phyloP scores from a whole-genome alignment of 2,797 vertebrate genomes.

The Phalloptychus januarius region DNA sequence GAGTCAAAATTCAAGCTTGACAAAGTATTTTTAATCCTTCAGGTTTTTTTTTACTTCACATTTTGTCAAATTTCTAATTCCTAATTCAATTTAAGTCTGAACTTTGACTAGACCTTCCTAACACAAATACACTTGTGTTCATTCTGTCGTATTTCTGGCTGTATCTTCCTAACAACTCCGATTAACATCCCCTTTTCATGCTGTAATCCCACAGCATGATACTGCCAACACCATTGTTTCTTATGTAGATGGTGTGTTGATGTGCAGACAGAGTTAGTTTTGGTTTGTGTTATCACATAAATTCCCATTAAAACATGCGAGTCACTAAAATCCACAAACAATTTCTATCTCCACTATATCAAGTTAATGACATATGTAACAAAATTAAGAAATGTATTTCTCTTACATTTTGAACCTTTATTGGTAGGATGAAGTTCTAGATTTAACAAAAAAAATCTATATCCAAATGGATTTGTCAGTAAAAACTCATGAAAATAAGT shows the following conservation, averaged over 20 bases:
- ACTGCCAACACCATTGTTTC: neutral
- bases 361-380: neutral
- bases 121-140: neutral
- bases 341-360: neutral
- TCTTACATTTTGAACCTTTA: neutral
- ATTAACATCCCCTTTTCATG: neutral
- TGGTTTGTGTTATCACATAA: neutral
- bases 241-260: neutral
- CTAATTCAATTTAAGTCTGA: neutral
- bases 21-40: neutral
- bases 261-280: neutral
- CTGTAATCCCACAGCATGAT: neutral
- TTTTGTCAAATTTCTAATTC: neutral
- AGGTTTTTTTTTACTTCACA: no score
- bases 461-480: neutral
- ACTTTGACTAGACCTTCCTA: neutral
- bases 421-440: neutral
- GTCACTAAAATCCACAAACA: neutral
- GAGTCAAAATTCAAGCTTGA: neutral
- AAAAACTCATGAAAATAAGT: no score
- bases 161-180: neutral
- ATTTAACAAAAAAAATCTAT: neutral
- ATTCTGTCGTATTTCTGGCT: neutral
- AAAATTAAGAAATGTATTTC: neutral
- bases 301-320: neutral